Base-by-base conservation (phyloP, 2,888 invertebrate species). In the Dastarcus helophoroides region DNA sequence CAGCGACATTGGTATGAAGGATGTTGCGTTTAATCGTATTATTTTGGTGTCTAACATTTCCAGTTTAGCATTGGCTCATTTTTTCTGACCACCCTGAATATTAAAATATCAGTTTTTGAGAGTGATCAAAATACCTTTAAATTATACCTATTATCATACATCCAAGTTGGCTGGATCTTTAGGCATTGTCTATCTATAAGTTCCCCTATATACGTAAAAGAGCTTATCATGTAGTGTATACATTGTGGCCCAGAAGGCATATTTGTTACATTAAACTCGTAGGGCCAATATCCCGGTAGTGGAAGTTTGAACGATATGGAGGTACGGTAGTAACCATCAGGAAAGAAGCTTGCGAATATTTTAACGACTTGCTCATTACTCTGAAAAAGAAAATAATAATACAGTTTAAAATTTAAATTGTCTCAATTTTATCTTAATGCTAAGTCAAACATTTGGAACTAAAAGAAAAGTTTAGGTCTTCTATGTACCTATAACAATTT, bases 151-250 rank as follows among this genome's bases (percentile, higher is more conserved):
- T 59, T 59, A 55, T 83, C 78, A 47, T 71, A 69, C 84, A 88
- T 84, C 88, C 89, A 89, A 13, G 79, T 81, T 0, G 88, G 86
- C 52, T 80, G 77, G 38, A 84, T 81, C 52, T 76, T 77, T 13
- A 89, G 60, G 50, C 88, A 88, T 44, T 78, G 73, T 29, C 68
- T 68, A 23, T 76, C 67, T 15, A 73, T 58, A 36, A 79, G 69
- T 11, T 64, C 37, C 16, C 46, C 65, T n/a, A 56, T 58, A 41
- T 71, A 68, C 27, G 69, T 71, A 24, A 67, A 69, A n/a, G 79
- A 74, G 8, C 75, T 76, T 9, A 76, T 72, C 71, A 79, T 81
- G 31, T 75, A 79, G 47, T 78, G 75, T 15, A 81, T 62, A 47
- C 82, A 83, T 45, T 69, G 70, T 8, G 66, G 65, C 9, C 65